Evolutionary conservation across 2,888 invertebrate species (phyloP).

Genomic region (Penaeus monodon): DNA sequence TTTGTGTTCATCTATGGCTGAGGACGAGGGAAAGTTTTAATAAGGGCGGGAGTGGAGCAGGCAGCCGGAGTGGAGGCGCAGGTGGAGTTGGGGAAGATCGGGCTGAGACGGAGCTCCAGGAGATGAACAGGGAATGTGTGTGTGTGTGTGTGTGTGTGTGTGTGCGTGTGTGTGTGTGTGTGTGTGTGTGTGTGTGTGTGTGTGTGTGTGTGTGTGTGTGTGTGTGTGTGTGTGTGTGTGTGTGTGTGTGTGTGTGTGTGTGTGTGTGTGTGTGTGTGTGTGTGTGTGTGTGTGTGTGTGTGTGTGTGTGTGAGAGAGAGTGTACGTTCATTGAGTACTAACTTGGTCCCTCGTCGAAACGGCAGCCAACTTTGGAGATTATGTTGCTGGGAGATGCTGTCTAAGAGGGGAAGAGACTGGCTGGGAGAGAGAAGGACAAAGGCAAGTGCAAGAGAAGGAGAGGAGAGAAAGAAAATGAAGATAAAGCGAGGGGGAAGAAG

Average conservation of each 20-base stretch:
- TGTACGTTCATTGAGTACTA: conserved; percentile 1
- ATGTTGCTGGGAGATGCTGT: too few relatives aligned
- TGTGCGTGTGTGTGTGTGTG: background rate
- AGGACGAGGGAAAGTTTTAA: too few relatives aligned
- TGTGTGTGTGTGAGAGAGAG: background rate
- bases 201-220: background rate
- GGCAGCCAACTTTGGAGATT: too few relatives aligned
- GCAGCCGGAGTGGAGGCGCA: too few relatives aligned
- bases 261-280: background rate
- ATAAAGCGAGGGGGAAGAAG: background rate
- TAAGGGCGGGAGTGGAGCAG: too few relatives aligned
- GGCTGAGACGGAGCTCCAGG: too few relatives aligned
- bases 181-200: background rate
- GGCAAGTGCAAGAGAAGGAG: too few relatives aligned
- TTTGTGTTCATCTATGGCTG: too few relatives aligned
- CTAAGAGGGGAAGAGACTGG: too few relatives aligned
- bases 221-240: background rate
- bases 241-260: background rate
- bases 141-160: background rate
- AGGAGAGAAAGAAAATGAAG: too few relatives aligned
- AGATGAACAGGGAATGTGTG: background rate
- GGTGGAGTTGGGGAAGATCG: too few relatives aligned
- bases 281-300: background rate
- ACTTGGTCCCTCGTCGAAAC: conserved; percentile 2
- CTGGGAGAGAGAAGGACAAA: too few relatives aligned